A percentile compares a stretch with the other conserved stretches of the same genome.
These are phyloP conservation scores for Listronotus bonariensis DNA, from an alignment of 1,140 invertebrate species.

Conservation along the genomic window DNA sequence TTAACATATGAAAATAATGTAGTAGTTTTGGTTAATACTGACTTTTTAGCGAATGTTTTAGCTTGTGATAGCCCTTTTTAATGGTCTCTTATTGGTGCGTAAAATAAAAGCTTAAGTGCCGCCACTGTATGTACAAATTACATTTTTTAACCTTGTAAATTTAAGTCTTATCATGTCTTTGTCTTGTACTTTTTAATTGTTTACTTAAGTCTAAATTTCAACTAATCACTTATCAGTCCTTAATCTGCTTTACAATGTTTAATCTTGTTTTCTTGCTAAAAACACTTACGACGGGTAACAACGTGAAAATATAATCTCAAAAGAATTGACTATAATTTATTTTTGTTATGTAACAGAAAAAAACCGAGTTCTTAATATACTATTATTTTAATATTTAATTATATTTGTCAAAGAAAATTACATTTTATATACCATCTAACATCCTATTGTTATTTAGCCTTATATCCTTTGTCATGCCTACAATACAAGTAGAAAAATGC, in stretches of 20 bases:
- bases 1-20: no score
- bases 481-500: neutral
- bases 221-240: conserved; percentile 35
- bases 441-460: conserved; percentile 8
- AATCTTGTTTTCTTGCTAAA: conserved; percentile 36
- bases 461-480: conserved; percentile 18
- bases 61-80: no score
- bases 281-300: conserved; percentile 30
- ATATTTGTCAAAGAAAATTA: conserved; percentile 32
- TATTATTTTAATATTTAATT: conserved; percentile 35
- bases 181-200: conserved; percentile 32
- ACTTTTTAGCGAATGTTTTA: no score
- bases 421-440: conserved; percentile 9
- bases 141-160: conserved; percentile 25
- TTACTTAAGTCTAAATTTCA: conserved; percentile 25
- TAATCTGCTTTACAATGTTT: conserved; percentile 32
- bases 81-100: no score
- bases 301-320: conserved; percentile 30
- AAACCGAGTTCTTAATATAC: conserved; percentile 25
- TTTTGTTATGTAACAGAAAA: conserved; percentile 32
- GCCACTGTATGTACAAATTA: no score
- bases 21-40: no score
- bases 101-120: no score
- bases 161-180: conserved; percentile 29
- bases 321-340: conserved; percentile 34